Conservation (phyloP, 2,888 invertebrate species). For the Cremastinae sp. region DNA sequence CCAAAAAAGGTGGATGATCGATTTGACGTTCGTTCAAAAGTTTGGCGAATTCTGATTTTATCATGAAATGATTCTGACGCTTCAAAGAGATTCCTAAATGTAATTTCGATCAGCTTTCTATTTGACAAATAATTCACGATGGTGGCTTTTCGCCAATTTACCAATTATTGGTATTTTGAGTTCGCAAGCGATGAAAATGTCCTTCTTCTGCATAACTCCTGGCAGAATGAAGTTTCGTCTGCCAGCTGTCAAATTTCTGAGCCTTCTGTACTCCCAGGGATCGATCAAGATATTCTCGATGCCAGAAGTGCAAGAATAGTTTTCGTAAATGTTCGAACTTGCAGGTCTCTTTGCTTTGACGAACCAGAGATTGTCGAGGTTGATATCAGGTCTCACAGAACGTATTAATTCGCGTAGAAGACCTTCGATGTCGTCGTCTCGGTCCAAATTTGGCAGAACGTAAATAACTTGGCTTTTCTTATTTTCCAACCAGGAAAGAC, state of each 20-base stretch:
- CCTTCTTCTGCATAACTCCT: constrained; percentile 63
- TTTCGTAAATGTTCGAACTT: constrained; percentile 7
- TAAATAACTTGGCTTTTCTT: constrained; percentile 62
- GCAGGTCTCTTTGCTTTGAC: constrained; percentile 44
- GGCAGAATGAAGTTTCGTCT: constrained; percentile 65
- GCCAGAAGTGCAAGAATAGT: constrained; percentile 40
- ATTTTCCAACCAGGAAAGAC: constrained; percentile 67
- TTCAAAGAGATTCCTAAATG: constrained; percentile 60
- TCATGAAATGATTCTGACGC: constrained; percentile 63
- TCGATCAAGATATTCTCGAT: constrained; percentile 62
- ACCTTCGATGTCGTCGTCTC: constrained; percentile 47
- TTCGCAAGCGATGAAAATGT: constrained; percentile 65
- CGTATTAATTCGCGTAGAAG: constrained; percentile 53
- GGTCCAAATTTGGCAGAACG: constrained; percentile 58
- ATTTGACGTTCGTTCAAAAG: constrained; percentile 54
- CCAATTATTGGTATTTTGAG: constrained; percentile 64
- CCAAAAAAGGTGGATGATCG: constrained; percentile 62
- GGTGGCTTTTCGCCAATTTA: too few relatives aligned
- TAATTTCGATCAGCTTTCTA: not conserved
- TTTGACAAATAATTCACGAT: not conserved
- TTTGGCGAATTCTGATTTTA: constrained; percentile 63
- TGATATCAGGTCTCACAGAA: constrained; percentile 61
- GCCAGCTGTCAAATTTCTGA: constrained; percentile 64
- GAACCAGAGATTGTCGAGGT: constrained; percentile 63
- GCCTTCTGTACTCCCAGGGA: constrained; percentile 61